Evolutionary conservation across 2,888 invertebrate genomes (phyloP), one percentile per base, ranked within the genome.

Genomic region (Acleris laterana): DNA sequence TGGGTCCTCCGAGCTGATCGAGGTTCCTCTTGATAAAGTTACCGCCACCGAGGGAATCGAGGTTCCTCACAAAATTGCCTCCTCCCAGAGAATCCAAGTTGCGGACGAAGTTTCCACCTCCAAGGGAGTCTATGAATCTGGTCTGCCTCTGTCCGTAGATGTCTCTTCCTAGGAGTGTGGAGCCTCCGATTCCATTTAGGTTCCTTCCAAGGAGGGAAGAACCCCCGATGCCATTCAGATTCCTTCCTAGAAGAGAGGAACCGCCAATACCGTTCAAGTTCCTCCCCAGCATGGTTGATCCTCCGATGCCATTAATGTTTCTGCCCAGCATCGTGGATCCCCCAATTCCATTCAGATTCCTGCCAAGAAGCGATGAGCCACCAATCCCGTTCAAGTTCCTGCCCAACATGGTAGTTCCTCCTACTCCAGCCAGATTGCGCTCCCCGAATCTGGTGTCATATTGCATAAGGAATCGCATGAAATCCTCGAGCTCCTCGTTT

Each of bases 1-100:
- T 89, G 0, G 88, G 88, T 17, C 92, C 93, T 7, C 92, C 90
- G 17, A 90, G 83, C 69, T 85, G 83, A 68, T 92, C 90, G 9
- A 90, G 81, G 67, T 89, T 89, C 74, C 84, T 91, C 77, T 89
- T 90, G 1, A 92, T 88, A 6, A 91, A 83, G 75, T 88, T 90
- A 25, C 83, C 85, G 1, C 92, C 89, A 4, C 90, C 91, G 5
- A 89, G 76, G 0, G 87, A 85, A 67, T 90, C 91, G 11, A 91
- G 71, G 70, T 85, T 85, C 60, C 92, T 83, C 16, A 89, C 86
- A 60, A 89, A 83, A 77, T 94, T 93, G 16, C 89, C 89, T 58
- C 91, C 89, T 16, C 90, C 91, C 62, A 90, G 77, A 63, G 89
- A 86, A 72, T 91, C 91, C 63, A 92, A 69, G 75, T 84, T 87